These are phyloP conservation scores for Diorhabda carinulata DNA, from an alignment of 1,140 invertebrate genomes.

Conservation along the genomic window DNA sequence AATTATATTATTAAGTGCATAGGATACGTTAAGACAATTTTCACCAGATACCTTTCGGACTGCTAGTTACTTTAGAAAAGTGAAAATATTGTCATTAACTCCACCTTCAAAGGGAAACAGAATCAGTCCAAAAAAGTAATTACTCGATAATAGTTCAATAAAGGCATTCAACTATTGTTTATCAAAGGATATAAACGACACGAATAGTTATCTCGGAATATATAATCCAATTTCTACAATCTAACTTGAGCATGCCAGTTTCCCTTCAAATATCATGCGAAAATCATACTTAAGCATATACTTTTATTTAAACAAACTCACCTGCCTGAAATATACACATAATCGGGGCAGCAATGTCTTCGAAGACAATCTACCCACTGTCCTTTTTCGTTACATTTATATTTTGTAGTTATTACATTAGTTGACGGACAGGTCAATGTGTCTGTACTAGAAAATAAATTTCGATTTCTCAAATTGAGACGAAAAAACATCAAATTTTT, in stretches of 20 bases:
- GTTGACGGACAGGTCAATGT: constrained; percentile 52
- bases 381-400: constrained; percentile 52
- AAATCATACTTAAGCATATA: background rate
- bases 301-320: constrained; percentile 26
- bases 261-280: background rate
- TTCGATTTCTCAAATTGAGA: background rate
- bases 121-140: no score
- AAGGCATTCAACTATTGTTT: background rate
- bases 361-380: constrained; percentile 54
- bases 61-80: no score
- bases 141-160: no score
- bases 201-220: background rate
- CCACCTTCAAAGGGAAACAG: no score
- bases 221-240: background rate
- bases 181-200: background rate
- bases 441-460: constrained; percentile 44
- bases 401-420: constrained; percentile 54
- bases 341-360: constrained; percentile 55
- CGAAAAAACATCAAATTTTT: no score
- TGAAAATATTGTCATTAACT: no score
- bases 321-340: constrained; percentile 52
- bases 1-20: no score
- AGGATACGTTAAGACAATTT: no score
- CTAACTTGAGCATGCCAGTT: no score
- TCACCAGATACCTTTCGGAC: no score